These are phyloP conservation scores for Pandion haliaetus DNA, from an alignment of 2,113 vertebrate genomes.

Conservation along the genomic window DNA sequence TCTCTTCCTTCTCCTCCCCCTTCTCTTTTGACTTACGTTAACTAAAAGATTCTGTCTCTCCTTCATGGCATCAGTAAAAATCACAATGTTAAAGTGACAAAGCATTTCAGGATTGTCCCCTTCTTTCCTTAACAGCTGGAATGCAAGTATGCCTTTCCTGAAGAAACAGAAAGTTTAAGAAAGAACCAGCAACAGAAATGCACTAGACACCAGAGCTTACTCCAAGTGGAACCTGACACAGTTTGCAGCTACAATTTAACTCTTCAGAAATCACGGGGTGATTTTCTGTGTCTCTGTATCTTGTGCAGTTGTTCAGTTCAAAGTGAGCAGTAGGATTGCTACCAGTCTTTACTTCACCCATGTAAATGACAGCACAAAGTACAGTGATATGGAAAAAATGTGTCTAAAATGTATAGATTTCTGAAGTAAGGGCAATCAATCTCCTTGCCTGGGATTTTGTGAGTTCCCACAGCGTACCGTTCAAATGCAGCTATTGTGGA, in stretches of 20 bases:
- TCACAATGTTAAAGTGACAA: not conserved
- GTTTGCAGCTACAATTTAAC: conserved; percentile 11
- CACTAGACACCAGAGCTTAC: not conserved
- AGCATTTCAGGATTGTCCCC: not conserved
- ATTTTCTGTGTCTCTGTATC: not conserved
- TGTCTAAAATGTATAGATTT: not conserved
- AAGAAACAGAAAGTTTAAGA: not conserved
- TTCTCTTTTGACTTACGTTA: not conserved
- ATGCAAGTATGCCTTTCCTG: not conserved
- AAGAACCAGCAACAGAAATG: not conserved
- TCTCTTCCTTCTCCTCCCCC: not conserved
- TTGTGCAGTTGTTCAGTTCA: not conserved
- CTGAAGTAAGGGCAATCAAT: not conserved
- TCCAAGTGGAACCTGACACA: not conserved
- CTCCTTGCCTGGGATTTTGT: not conserved
- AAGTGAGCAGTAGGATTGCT: not conserved
- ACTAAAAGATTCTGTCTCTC: not conserved
- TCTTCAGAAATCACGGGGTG: conserved; percentile 14
- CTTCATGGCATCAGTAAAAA: not conserved
- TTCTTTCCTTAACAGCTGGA: not conserved
- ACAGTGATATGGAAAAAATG: not conserved
- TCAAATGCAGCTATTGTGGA: not conserved
- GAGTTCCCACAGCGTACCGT: not conserved
- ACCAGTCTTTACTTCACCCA: not conserved
- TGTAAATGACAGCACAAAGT: not conserved